Evolutionary conservation across 2,888 invertebrate species (phyloP).

Genomic region (Eudemis profundana): DNA sequence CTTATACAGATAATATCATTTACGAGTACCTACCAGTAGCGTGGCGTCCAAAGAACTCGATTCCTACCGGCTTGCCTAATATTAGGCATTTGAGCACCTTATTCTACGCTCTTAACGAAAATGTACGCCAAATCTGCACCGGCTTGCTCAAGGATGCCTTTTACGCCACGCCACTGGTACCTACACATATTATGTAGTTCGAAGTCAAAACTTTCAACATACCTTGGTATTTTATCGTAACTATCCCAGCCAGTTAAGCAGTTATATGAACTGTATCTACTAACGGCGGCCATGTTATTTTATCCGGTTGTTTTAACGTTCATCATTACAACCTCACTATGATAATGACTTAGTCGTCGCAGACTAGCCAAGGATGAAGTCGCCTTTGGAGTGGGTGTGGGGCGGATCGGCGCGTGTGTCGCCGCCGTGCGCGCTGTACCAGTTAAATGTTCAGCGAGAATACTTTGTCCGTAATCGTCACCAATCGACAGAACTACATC

Average conservation of each 20-base stretch:
- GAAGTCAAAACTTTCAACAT: slow-evolving; percentile 54
- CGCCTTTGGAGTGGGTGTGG: not conserved
- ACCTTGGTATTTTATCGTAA: slow-evolving; percentile 96
- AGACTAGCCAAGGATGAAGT: not conserved
- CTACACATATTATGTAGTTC: too few species aligned
- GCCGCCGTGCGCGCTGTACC: not conserved
- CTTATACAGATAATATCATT: too few species aligned
- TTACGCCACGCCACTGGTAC: too few species aligned
- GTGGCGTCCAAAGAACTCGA: too few species aligned
- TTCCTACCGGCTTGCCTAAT: too few species aligned
- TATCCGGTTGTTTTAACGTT: not conserved
- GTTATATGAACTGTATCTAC: slow-evolving; percentile 95
- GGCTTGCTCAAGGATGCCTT: too few species aligned
- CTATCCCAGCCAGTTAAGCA: slow-evolving; percentile 96
- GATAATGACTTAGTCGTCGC: not conserved
- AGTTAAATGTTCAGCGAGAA: not conserved
- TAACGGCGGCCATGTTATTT: slow-evolving; percentile 86
- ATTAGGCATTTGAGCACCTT: too few species aligned
- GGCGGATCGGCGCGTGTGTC: not conserved
- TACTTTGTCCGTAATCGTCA: slow-evolving; percentile 7
- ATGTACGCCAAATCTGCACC: too few species aligned
- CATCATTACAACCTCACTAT: slow-evolving; percentile 16
- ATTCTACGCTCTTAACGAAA: too few species aligned
- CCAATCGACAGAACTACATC: slow-evolving; percentile 9
- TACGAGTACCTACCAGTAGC: too few species aligned